Evolutionary conservation across 2,797 vertebrate species (phyloP), one percentile per base, ranked within the genome.

Genomic region (Astyanax mexicanus): DNA sequence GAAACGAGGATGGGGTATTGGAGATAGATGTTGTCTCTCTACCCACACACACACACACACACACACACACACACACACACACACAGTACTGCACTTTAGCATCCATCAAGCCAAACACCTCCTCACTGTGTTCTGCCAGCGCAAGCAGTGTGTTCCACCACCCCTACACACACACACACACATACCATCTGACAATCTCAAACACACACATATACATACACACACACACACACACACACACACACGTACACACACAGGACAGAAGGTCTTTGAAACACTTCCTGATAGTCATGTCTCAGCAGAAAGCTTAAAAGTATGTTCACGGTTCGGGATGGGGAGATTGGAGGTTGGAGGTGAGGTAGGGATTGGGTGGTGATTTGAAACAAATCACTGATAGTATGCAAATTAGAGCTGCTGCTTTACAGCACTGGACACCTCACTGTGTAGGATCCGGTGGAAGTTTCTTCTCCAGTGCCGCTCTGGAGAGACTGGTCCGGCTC

Each of bases 181-280:
- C 67, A 62, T 58, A 64, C 75, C 37, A 64, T 74, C 67, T 70
- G 27, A 55, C 67, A 70, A 76, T 8, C 72, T 54, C 58, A 74
- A 25, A 55, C 13, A 12, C 8, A 11, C 32, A 6, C 32, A 6
- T n/a, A 17, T 55, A 27, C 57, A 9, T 4, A 49, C 44, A 35
- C 61, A 66, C 29, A 47, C 69, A 45, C 21, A 38, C 32, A 35
- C 57, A 61, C 57, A 61, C 57, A 61, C 9, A 61, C 57, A 35
- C n/a, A n/a, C n/a, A n/a, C n/a, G n/a, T n/a, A n/a, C n/a, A n/a
- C n/a, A 42, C 4, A 6, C 11, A 9, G 4, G 40, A 38, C 10
- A 40, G 38, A 40, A 40, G 10, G 38, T 45, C 42, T 17, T 1
- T 45, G 42, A 13, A 45, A 45, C 1, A 1, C 42, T 45, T 17